Evolutionary conservation across 2,797 vertebrate species (phyloP), one percentile per base, ranked within the genome.

Genomic region (Rhynchotus rufescens): DNA sequence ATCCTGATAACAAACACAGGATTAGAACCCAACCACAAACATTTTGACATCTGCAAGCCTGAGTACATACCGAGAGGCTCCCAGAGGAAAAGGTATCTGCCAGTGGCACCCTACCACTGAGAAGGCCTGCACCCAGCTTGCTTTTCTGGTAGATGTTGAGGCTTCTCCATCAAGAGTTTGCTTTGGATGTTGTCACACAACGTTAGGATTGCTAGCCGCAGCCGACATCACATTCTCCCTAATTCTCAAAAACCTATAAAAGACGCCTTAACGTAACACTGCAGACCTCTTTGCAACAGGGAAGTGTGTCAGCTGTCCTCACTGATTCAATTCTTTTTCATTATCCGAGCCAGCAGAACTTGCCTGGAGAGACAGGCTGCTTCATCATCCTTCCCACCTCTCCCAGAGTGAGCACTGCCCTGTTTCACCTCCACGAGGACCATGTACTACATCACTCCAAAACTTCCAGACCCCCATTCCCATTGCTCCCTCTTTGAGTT

Each of bases 301-400:
- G 15, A 93, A 78, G 91, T 73, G 34, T 66, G 85, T 75, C 88
- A 91, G 78, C 89, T 81, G 85, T 88, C 86, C 90, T 92, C 61
- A 7, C 6, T 5, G 64, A 92, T 36, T 64, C 90, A 47, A 79
- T 86, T 88, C 64, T 73, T 92, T 76, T 77, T 84, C 93, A 95
- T 95, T 92, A 92, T 47, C 92, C 86, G 86, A 84, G 78, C 83
- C 28, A 86, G 80, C 28, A 64, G 86, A 79, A 87, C 57, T 67
- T 19, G 84, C 44, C 86, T 86, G 81, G 26, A 65, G 86, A 65
- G 84, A 13, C 40, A 54, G 28, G 62, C 61, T 91, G 88, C 79
- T 86, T 92, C 45, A 67, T 82, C 75, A 45, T 38, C 72, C 57
- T 81, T 36, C 36, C 49, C 54, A 65, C 57, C 65, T 72, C 90